Conservation (phyloP, 92 coral and sea anemone species). For the Palythoa grandis region DNA sequence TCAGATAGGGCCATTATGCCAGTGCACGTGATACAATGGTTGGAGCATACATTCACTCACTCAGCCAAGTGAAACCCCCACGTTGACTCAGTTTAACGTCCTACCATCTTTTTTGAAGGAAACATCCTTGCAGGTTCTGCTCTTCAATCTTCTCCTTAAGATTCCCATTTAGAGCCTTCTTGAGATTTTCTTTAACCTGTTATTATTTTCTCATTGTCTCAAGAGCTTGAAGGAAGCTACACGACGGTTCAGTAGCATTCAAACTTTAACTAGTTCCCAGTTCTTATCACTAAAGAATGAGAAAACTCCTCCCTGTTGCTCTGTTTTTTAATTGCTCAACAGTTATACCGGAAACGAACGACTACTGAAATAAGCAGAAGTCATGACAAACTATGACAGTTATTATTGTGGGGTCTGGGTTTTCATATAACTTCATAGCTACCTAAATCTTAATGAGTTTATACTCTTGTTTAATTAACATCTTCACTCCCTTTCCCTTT, state of each 20-base stretch:
- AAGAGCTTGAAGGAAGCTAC: not conserved
- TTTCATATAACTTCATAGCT: not conserved
- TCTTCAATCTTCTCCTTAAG: not conserved
- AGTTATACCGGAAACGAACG: too few species aligned
- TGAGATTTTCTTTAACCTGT: not conserved
- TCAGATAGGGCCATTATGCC: too few species aligned
- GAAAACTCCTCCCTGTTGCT: constrained; percentile 34
- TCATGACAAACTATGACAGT: too few species aligned
- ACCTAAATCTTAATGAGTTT: not conserved
- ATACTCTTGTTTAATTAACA: not conserved
- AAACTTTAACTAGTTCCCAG: constrained; percentile 21
- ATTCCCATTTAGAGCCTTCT: not conserved
- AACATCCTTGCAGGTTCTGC: not conserved
- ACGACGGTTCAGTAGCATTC: not conserved
- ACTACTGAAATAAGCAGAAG: too few species aligned
- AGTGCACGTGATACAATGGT: too few species aligned
- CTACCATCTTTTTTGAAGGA: not conserved
- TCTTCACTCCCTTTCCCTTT: too few species aligned
- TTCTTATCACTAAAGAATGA: constrained; percentile 38
- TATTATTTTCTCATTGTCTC: not conserved
- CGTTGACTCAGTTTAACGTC: too few species aligned
- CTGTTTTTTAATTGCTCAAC: constrained; percentile 39
- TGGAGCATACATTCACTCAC: too few species aligned
- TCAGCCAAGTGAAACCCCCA: too few species aligned
- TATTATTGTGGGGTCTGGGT: constrained; percentile 33